Conservation (phyloP, 2,888 invertebrate genomes). For the Quadriops clusia region DNA sequence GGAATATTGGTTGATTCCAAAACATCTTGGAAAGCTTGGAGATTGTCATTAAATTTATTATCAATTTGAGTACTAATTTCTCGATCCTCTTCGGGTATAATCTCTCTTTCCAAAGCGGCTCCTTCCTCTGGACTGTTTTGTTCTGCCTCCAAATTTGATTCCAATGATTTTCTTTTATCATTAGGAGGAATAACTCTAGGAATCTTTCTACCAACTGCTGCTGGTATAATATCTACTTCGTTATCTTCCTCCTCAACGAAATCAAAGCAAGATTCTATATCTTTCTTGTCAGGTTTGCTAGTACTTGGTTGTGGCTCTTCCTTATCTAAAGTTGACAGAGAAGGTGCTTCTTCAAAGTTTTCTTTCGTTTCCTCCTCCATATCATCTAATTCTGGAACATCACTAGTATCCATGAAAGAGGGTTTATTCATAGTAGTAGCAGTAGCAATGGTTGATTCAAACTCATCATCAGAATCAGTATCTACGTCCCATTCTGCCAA, state of each 20-base stretch:
- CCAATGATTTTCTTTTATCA: conserved; percentile 31
- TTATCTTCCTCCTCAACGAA: conserved; percentile 61
- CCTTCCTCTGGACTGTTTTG: conserved; percentile 11
- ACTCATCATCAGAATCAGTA: conserved; percentile 26
- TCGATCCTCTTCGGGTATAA: conserved; percentile 8
- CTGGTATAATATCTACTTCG: conserved; percentile 34
- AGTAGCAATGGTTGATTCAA: background rate
- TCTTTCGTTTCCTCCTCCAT: conserved; percentile 18
- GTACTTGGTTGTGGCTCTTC: background rate
- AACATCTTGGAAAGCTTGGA: conserved; percentile 48
- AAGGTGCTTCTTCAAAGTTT: conserved; percentile 10
- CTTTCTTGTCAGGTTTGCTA: conserved; percentile 17
- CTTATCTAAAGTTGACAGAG: conserved; percentile 1
- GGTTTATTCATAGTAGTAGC: no score
- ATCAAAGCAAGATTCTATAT: conserved; percentile 57
- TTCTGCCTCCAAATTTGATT: conserved; percentile 21
- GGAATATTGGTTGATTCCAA: conserved; percentile 50
- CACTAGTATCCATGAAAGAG: no score
- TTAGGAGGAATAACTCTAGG: conserved; percentile 43
- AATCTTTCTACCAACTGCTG: conserved; percentile 46
- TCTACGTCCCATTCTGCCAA: conserved; percentile 71
- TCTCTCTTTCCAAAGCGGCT: conserved; percentile 8
- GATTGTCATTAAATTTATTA: conserved; percentile 20
- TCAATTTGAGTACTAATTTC: conserved; percentile 7
- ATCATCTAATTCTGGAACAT: background rate